Evolutionary conservation across 2,113 vertebrate species (phyloP).

Genomic region (Spea multiplicata): DNA sequence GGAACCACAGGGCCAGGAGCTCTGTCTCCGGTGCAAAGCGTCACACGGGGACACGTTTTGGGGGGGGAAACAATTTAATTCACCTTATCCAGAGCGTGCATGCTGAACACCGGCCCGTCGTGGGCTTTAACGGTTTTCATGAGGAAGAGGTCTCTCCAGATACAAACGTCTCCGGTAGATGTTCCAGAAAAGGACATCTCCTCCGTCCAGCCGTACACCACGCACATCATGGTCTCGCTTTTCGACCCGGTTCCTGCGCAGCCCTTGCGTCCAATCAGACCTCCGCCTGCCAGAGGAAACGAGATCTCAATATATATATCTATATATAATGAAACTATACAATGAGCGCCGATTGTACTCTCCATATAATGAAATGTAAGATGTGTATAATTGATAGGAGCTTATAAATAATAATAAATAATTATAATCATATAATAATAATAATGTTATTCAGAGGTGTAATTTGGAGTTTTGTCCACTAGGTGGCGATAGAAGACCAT

Average conservation of each 20-base stretch:
- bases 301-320: neutral
- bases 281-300: constrained; percentile 74
- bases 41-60: too few species aligned
- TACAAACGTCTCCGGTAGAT: constrained; percentile 90
- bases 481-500: too few species aligned
- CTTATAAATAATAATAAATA: too few species aligned
- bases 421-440: too few species aligned
- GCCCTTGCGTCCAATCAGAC: constrained; percentile 91
- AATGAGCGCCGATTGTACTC: too few species aligned
- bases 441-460: too few species aligned
- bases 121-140: constrained; percentile 97
- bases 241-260: constrained; percentile 74
- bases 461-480: too few species aligned
- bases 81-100: constrained; percentile 97
- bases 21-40: too few species aligned
- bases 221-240: constrained; percentile 96
- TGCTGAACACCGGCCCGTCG: constrained; percentile 95
- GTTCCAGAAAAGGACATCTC: constrained; percentile 96
- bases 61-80: constrained; percentile 38
- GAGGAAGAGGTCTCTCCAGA: constrained; percentile 96
- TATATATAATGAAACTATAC: neutral
- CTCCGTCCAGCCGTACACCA: constrained; percentile 94
- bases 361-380: too few species aligned
- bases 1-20: too few species aligned
- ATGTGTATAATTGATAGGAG: too few species aligned